Percentiles rank a stretch among this genome's conserved stretches.
Conservation (phyloP, 2,888 invertebrate genomes). For the Plagodis dolabraria region DNA sequence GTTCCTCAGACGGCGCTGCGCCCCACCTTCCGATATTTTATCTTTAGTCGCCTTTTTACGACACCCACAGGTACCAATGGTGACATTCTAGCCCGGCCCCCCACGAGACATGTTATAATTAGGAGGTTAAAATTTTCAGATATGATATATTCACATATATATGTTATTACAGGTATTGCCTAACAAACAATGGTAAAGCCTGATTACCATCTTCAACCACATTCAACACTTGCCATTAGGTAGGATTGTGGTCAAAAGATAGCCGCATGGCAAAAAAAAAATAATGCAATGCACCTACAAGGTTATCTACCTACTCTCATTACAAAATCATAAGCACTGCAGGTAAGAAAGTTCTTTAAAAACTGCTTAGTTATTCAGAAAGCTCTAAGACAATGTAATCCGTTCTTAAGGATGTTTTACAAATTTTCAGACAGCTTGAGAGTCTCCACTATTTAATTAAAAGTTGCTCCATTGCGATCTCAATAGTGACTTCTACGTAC, state of each 20-base stretch:
- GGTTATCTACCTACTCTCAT: constrained; percentile 2
- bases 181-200: no score
- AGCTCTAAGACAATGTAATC: constrained; percentile 55
- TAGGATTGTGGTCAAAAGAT: neutral
- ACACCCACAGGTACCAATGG: no score
- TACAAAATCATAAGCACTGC: constrained; percentile 13
- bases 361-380: constrained; percentile 38
- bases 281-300: neutral
- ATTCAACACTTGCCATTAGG: no score
- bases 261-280: neutral
- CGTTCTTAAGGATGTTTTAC: constrained; percentile 54
- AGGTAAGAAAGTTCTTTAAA: constrained; percentile 15
- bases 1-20: no score
- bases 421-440: constrained; percentile 61
- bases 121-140: no score
- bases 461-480: constrained; percentile 57
- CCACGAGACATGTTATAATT: no score
- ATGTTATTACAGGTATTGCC: no score
- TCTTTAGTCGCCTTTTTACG: no score
- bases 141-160: no score
- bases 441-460: constrained; percentile 68
- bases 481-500: neutral
- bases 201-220: no score
- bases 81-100: no score
- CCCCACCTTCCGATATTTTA: no score